Conservation (phyloP, 2,113 vertebrate species). For the Nesoenas mayeri region DNA sequence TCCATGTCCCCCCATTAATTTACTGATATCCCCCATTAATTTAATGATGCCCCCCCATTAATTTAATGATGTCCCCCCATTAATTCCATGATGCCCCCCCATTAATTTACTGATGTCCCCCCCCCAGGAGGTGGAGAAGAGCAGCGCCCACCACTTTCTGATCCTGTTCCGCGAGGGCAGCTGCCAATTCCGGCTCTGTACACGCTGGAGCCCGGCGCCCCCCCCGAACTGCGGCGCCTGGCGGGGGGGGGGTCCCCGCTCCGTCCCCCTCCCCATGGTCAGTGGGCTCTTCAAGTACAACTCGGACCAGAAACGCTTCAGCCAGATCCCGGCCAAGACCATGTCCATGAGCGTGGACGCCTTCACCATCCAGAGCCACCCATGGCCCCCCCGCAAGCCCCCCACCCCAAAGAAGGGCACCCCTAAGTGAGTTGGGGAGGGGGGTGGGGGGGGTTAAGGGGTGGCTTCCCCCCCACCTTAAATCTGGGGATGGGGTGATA, state of each 20-base stretch:
- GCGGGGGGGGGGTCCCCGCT: constrained; percentile 85
- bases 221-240: constrained; percentile 84
- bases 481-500: too few species aligned
- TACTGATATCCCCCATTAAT: too few species aligned
- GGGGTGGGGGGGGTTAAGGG: too few species aligned
- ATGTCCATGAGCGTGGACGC: constrained; percentile 95
- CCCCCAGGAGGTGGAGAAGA: constrained; percentile 66
- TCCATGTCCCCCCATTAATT: too few species aligned
- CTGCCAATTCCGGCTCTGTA: constrained; percentile 94
- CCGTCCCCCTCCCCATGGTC: constrained; percentile 81
- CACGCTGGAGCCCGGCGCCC: constrained; percentile 82
- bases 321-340: constrained; percentile 90
- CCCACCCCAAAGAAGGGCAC: constrained; percentile 88
- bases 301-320: constrained; percentile 93
- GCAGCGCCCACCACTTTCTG: constrained; percentile 89
- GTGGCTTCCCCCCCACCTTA: too few species aligned
- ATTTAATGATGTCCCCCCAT: too few species aligned
- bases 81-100: too few species aligned
- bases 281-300: constrained; percentile 94
- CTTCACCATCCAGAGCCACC: constrained; percentile 84
- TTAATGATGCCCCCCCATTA: too few species aligned
- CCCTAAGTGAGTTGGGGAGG: constrained; percentile 73
- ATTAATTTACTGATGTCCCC: too few species aligned
- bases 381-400: constrained; percentile 87
- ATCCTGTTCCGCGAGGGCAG: constrained; percentile 91